These are phyloP conservation scores for Microplitis demolitor DNA, from an alignment of 1,140 invertebrate species.

Conservation along the genomic window DNA sequence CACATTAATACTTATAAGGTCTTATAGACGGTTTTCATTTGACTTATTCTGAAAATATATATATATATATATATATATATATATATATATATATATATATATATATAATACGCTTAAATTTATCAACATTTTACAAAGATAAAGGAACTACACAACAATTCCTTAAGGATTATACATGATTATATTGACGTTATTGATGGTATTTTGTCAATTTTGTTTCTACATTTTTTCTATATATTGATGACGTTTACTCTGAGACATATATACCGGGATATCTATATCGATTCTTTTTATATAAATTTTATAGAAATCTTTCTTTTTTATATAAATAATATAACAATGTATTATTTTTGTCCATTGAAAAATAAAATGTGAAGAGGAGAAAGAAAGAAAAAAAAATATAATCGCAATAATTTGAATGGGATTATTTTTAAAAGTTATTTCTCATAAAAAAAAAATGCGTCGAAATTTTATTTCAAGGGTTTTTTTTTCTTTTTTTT, in stretches of 20 bases:
- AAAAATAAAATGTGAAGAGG: background rate
- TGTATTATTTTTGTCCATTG: background rate
- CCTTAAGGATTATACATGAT: slow-evolving; percentile 48
- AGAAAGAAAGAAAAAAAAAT: too few relatives aligned
- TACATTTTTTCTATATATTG: slow-evolving; percentile 3
- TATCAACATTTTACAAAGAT: slow-evolving; percentile 53
- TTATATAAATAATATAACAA: background rate
- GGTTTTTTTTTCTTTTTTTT: slow-evolving; percentile 60
- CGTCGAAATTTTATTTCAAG: slow-evolving; percentile 20
- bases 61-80: too few relatives aligned
- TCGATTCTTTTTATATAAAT: background rate
- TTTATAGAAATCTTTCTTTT: too few relatives aligned
- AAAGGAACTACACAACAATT: slow-evolving; percentile 59
- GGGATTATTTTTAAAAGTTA: slow-evolving; percentile 3
- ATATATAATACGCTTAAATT: slow-evolving; percentile 38
- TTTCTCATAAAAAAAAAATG: slow-evolving; percentile 12
- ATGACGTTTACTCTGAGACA: slow-evolving; percentile 35
- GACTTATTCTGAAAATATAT: too few relatives aligned
- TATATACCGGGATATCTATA: slow-evolving; percentile 55
- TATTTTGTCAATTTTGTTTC: slow-evolving; percentile 33
- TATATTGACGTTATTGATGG: slow-evolving; percentile 40
- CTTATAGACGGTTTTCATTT: too few relatives aligned
- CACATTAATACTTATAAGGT: too few relatives aligned
- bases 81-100: slow-evolving; percentile 6
- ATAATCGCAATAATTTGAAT: background rate